Conservation (phyloP, 2,888 invertebrate species). For the Leucophenga montana region DNA sequence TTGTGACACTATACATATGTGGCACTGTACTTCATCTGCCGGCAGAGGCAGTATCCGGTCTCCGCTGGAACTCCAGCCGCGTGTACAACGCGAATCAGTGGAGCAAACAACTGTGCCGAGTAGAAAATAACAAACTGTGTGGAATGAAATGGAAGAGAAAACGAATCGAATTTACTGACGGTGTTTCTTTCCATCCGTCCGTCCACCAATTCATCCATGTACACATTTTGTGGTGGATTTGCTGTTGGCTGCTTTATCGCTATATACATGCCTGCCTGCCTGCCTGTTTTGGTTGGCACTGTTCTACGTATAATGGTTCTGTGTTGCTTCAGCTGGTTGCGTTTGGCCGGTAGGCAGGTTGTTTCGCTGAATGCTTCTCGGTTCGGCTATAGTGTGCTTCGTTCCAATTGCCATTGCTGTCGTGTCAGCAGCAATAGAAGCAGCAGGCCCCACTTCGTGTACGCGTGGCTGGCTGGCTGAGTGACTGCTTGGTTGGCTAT, state of each 20-base stretch:
- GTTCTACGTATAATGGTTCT: constrained; percentile 36
- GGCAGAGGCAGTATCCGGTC: constrained; percentile 11
- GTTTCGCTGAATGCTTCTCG: constrained; percentile 4
- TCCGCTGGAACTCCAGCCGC: constrained; percentile 2
- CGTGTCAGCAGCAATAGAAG: background rate
- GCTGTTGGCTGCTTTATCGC: constrained; percentile 26
- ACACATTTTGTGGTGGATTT: constrained; percentile 22
- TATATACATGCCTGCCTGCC: background rate
- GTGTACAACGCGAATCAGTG: background rate
- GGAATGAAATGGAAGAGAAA: constrained; percentile 4
- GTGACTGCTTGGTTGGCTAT: constrained; percentile 21
- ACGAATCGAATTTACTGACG: background rate
- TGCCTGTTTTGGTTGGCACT: constrained; percentile 27
- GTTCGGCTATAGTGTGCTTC: constrained; percentile 13
- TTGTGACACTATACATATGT: too few species aligned
- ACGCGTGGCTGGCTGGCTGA: constrained; percentile 30
- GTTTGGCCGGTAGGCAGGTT: constrained; percentile 9
- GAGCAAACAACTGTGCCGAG: background rate
- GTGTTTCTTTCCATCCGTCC: too few species aligned
- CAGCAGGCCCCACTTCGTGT: constrained; percentile 34
- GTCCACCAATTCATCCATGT: too few species aligned
- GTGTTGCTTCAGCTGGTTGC: background rate
- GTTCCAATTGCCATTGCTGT: background rate
- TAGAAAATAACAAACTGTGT: background rate
- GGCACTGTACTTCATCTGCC: background rate